Percentiles rank a stretch among this genome's conserved stretches.
phyloP scores from a whole-genome alignment of 2,797 vertebrate species.

The Sebastolobus altivelis region DNA sequence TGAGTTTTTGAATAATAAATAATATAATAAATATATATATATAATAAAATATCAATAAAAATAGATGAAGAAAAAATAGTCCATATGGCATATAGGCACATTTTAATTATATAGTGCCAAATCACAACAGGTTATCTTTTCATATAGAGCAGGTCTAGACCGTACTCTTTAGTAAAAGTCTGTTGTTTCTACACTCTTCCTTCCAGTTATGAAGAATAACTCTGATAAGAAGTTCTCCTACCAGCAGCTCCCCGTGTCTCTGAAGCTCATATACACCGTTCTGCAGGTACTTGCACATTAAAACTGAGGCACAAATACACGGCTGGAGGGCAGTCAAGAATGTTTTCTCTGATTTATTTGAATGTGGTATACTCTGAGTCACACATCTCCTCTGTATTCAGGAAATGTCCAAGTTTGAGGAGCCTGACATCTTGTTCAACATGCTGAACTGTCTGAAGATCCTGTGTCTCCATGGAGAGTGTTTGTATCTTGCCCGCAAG shows the following conservation, averaged over 20 bases:
- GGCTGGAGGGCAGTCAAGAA: background rate
- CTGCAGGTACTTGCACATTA: constrained; percentile 90
- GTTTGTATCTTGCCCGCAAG: constrained; percentile 93
- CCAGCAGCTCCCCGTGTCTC: constrained; percentile 94
- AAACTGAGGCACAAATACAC: background rate
- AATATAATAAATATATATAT: too few species aligned
- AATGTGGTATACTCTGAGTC: constrained; percentile 7
- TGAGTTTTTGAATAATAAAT: too few species aligned
- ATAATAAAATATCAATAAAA: too few species aligned
- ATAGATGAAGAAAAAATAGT: too few species aligned
- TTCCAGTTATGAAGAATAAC: constrained; percentile 92
- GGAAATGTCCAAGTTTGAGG: constrained; percentile 99
- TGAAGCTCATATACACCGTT: constrained; percentile 98
- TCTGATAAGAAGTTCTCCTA: constrained; percentile 95
- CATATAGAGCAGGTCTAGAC: too few species aligned
- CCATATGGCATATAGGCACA: too few species aligned
- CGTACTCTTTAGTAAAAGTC: too few species aligned
- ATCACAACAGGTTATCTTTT: too few species aligned
- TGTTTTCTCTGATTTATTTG: constrained; percentile 13
- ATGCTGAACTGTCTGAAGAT: constrained; percentile 98
- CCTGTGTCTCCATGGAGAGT: constrained; percentile 96
- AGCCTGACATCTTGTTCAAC: constrained; percentile 98
- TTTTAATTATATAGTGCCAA: too few species aligned
- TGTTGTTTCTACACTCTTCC: constrained; percentile 15
- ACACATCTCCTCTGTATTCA: constrained; percentile 61